Percentiles rank a stretch among this genome's conserved stretches.
Conservation (phyloP, 2,113 vertebrate species). For the Cebus imitator region DNA sequence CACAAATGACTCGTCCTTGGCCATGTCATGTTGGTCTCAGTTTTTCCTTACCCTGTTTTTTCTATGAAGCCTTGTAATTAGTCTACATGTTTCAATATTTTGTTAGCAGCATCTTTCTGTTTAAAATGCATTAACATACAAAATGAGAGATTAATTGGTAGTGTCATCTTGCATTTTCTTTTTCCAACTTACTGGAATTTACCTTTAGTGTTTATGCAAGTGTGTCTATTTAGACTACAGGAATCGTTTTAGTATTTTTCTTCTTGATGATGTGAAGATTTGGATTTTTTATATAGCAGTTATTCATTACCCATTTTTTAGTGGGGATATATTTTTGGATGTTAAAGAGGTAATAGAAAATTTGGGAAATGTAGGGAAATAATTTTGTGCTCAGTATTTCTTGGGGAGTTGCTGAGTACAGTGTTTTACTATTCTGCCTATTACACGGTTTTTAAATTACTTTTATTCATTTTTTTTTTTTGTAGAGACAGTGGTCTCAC, state of each 20-base stretch:
- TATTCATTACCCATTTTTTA: not conserved
- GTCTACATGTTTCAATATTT: not conserved
- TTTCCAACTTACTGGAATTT: slow-evolving; percentile 23
- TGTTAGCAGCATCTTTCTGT: slow-evolving; percentile 38
- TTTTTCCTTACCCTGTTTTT: not conserved
- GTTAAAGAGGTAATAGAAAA: not conserved
- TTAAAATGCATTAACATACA: not conserved
- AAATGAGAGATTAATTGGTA: not conserved
- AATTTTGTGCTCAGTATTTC: not conserved
- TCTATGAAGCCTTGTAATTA: slow-evolving; percentile 28
- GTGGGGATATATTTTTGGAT: not conserved
- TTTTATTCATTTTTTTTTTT: too few species aligned
- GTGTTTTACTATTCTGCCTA: not conserved
- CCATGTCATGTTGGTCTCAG: not conserved
- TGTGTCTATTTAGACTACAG: slow-evolving; percentile 21
- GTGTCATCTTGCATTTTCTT: not conserved
- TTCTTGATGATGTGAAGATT: not conserved
- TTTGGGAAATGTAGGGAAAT: not conserved
- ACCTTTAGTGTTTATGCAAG: slow-evolving; percentile 43
- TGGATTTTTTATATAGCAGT: not conserved
- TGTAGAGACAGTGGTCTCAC: too few species aligned
- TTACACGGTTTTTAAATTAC: not conserved
- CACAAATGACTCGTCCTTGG: not conserved
- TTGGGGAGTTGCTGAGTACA: not conserved
- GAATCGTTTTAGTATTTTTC: not conserved